phyloP scores from a whole-genome alignment of 2,888 invertebrate species.

The Eledona agricola region DNA sequence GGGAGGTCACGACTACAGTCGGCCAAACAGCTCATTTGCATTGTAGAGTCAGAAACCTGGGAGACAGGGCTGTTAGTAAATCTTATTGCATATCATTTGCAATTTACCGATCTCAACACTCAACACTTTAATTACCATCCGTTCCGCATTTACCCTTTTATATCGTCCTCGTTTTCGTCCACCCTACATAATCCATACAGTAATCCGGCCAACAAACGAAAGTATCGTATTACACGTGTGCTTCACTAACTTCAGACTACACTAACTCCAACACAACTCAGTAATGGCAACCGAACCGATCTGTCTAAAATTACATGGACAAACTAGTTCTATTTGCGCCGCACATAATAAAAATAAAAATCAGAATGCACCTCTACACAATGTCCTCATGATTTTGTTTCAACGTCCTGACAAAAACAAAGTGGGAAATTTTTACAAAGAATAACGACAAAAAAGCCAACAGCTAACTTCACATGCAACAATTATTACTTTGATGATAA shows the following conservation, averaged over 20 bases:
- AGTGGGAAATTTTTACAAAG: too few species aligned
- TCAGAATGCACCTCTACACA: too few species aligned
- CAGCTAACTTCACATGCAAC: too few species aligned
- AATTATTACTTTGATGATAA: too few species aligned
- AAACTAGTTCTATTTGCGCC: constrained; percentile 5
- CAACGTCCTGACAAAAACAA: too few species aligned
- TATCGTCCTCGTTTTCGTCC: constrained; percentile 9
- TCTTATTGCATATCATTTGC: constrained; percentile 40
- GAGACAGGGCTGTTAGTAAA: constrained; percentile 84
- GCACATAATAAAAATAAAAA: too few species aligned
- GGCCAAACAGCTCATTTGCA: constrained; percentile 87
- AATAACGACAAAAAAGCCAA: too few species aligned
- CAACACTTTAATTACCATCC: constrained; percentile 35
- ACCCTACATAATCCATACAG: constrained; percentile 18
- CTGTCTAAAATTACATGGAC: constrained; percentile 5
- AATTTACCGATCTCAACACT: constrained; percentile 34
- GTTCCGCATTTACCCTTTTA: constrained; percentile 17
- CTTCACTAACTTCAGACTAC: constrained; percentile 10
- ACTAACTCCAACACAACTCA: constrained; percentile 18
- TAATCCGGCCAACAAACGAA: constrained; percentile 12
- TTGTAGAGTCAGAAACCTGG: constrained; percentile 86
- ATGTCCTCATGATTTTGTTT: too few species aligned
- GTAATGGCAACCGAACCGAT: constrained; percentile 8
- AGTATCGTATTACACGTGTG: constrained; percentile 15
- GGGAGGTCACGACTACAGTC: constrained; percentile 86